Evolutionary conservation across 92 coral and sea anemone genomes (phyloP).

Genomic region (Paramuricea clavata): DNA sequence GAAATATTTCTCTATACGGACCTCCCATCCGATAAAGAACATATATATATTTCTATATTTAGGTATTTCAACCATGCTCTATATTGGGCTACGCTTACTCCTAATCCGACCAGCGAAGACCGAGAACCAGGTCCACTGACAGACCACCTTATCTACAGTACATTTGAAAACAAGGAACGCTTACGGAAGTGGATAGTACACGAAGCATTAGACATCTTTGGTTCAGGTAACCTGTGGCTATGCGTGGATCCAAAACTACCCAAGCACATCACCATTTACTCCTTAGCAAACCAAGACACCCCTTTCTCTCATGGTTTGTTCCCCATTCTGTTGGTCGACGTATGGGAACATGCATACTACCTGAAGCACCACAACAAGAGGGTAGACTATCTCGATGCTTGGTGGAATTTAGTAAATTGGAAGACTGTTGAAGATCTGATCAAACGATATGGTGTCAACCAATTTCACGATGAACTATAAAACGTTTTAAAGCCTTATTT

Average conservation of each 20-base stretch:
- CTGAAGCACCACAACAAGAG: constrained; percentile 90
- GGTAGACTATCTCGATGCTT: constrained; percentile 73
- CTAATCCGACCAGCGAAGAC: constrained; percentile 75
- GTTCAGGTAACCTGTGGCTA: constrained; percentile 93
- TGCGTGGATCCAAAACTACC: constrained; percentile 69
- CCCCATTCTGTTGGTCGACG: constrained; percentile 83
- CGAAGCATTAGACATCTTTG: constrained; percentile 76
- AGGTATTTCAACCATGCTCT: constrained; percentile 92
- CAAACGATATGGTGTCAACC: constrained; percentile 82
- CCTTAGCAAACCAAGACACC: constrained; percentile 81
- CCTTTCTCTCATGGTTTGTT: constrained; percentile 67
- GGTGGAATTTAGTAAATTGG: constrained; percentile 94
- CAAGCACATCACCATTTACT: constrained; percentile 58
- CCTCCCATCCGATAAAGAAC: neutral
- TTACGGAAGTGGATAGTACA: constrained; percentile 74
- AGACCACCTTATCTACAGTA: constrained; percentile 70
- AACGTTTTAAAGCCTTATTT: neutral
- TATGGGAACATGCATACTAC: constrained; percentile 98
- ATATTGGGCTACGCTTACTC: constrained; percentile 91
- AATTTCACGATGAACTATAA: constrained; percentile 85
- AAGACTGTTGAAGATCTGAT: constrained; percentile 78
- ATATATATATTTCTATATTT: neutral
- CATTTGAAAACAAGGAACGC: constrained; percentile 74
- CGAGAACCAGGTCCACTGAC: constrained; percentile 79
- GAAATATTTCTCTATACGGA: too few species aligned